These are phyloP conservation scores for Apistogramma diplotaenia DNA, from an alignment of 2,113 vertebrate species.

Conservation along the genomic window DNA sequence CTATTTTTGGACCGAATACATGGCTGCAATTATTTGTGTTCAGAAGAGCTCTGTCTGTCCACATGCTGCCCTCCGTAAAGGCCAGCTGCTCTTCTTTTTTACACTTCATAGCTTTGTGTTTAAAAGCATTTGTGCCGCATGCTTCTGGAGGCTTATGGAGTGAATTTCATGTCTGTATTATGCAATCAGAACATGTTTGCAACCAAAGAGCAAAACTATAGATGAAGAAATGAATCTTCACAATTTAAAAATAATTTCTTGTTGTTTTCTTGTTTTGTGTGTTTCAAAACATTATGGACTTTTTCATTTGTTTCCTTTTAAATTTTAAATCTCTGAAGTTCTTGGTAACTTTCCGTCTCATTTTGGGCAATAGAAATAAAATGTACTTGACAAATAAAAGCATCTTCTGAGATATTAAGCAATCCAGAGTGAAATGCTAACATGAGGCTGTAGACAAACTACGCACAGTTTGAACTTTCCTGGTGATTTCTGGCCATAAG, in stretches of 20 bases:
- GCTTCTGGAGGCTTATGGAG: not conserved
- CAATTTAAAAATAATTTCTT: not conserved
- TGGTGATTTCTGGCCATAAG: no score
- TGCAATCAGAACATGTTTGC: not conserved
- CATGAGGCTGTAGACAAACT: no score
- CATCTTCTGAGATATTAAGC: not conserved
- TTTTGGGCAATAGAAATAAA: not conserved
- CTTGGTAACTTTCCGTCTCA: not conserved
- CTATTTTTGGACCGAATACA: not conserved
- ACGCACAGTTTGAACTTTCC: no score
- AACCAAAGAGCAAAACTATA: not conserved
- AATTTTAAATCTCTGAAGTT: no score
- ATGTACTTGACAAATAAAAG: not conserved
- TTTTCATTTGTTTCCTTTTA: not conserved
- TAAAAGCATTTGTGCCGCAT: not conserved
- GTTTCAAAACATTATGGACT: not conserved
- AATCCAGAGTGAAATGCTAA: not conserved
- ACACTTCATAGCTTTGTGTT: not conserved
- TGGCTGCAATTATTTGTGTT: not conserved
- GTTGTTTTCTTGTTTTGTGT: not conserved
- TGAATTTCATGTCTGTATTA: not conserved
- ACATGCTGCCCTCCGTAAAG: not conserved
- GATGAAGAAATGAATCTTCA: not conserved
- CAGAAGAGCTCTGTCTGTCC: not conserved
- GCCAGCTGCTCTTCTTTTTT: not conserved